Conservation (phyloP, 92 coral and sea anemone genomes). For the Porites divaricata region DNA sequence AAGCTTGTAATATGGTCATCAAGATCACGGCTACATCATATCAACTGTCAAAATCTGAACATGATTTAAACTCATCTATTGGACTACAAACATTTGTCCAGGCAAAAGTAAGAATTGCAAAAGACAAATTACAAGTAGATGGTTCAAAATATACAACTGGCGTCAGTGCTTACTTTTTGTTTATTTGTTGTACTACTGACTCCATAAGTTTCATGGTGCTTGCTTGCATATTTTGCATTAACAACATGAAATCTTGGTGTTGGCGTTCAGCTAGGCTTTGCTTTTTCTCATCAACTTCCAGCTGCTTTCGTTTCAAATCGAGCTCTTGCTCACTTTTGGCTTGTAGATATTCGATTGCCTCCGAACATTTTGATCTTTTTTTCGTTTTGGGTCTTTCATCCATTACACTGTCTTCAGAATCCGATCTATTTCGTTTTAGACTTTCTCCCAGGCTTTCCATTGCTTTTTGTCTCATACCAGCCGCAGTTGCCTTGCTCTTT, state of each 20-base stretch:
- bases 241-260: slow-evolving; percentile 26
- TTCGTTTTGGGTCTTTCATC: slow-evolving; percentile 21
- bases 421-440: slow-evolving; percentile 43
- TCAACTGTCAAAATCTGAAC: slow-evolving; percentile 23
- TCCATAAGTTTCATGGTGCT: slow-evolving; percentile 35
- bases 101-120: background rate
- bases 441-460: slow-evolving; percentile 56
- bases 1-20: slow-evolving; percentile 4
- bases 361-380: slow-evolving; percentile 52
- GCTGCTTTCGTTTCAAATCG: slow-evolving; percentile 48
- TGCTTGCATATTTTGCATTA: slow-evolving; percentile 29
- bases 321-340: slow-evolving; percentile 49
- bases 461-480: slow-evolving; percentile 47
- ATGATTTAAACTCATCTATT: no score
- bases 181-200: slow-evolving; percentile 26
- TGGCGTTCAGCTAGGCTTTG: slow-evolving; percentile 27
- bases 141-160: slow-evolving; percentile 7
- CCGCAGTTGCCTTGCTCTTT: slow-evolving; percentile 41
- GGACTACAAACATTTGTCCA: no score
- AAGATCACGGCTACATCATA: no score
- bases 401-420: slow-evolving; percentile 42
- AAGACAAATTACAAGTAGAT: slow-evolving; percentile 15
- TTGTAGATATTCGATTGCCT: slow-evolving; percentile 45
- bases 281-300: slow-evolving; percentile 33
- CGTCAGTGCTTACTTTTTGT: slow-evolving; percentile 2